Conservation (phyloP, 2,888 invertebrate genomes). For the Dinocampus coccinellae region DNA sequence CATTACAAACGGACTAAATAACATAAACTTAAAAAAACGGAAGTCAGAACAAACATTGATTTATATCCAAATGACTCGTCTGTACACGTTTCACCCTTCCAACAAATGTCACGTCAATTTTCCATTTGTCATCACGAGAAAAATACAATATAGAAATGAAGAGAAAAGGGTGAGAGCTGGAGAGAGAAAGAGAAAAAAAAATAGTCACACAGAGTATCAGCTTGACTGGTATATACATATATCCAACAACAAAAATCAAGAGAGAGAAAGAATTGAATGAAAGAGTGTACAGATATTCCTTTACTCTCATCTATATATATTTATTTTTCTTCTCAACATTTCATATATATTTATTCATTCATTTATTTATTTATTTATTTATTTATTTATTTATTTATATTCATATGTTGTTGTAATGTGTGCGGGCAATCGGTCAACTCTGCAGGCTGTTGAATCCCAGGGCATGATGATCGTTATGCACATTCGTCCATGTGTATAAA, state of each 20-base stretch:
- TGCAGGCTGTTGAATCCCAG: slow-evolving; percentile 36
- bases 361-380: too few relatives aligned
- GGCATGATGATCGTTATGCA: slow-evolving; percentile 42
- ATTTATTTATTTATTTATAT: not conserved
- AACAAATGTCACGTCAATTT: slow-evolving; percentile 43
- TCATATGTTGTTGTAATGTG: slow-evolving; percentile 42
- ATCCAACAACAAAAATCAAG: not conserved
- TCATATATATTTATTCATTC: too few relatives aligned
- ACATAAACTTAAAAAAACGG: slow-evolving; percentile 33
- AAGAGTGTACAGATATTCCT: slow-evolving; percentile 4
- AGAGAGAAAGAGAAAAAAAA: too few relatives aligned
- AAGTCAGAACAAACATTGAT: slow-evolving; percentile 46
- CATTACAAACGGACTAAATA: slow-evolving; percentile 32
- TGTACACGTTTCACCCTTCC: slow-evolving; percentile 20
- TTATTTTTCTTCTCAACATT: too few relatives aligned
- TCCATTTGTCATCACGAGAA: slow-evolving; percentile 45
- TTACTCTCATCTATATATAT: slow-evolving; percentile 5
- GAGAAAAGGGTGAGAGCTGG: too few relatives aligned
- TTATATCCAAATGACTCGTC: slow-evolving; percentile 40
- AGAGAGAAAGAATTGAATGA: not conserved
- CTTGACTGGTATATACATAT: too few relatives aligned
- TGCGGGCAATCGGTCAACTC: slow-evolving; percentile 14
- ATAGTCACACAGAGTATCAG: too few relatives aligned
- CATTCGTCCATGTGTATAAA: slow-evolving; percentile 34
- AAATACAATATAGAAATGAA: slow-evolving; percentile 30